Base-by-base conservation (phyloP, 2,888 invertebrate genomes). In the Xiphydria camelus region DNA sequence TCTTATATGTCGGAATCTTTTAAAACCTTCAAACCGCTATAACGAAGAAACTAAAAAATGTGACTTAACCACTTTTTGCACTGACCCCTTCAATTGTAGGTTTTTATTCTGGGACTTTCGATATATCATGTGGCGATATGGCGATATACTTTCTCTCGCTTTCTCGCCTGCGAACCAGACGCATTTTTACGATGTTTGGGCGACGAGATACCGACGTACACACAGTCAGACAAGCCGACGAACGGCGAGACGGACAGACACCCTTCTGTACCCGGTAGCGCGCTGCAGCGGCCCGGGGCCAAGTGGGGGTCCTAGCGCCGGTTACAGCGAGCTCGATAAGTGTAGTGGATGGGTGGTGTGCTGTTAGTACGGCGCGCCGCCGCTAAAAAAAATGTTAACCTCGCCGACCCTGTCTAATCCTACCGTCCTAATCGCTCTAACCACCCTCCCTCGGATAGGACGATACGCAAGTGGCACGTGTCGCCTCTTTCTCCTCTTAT, bases 381-480 rank as follows among this genome's bases (percentile, higher is more conserved):
- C 32, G 18, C 23, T 12, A 29, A 29, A 26, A 10, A 26, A 26
- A n/a, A 26, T 14, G 1, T 4, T 29, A 10, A 29, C 29, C 15
- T 14, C 29, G 6, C 29, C 15, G 29, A 29, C 29, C 29, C 29
- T 6, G n/a, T n/a, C n/a, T n/a, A n/a, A n/a, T n/a, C n/a, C n/a
- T n/a, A n/a, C n/a, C n/a, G n/a, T n/a, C n/a, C n/a, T n/a, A n/a
- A n/a, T n/a, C n/a, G n/a, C n/a, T n/a, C n/a, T 7, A 10, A 6
- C 32, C 9, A 31, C 7, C 9, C 7, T 6, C 10, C n/a, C 23
- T 32, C 23, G 40, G 40, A 33, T 33, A 39, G 45, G 10, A 19
- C 37, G 23, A 44, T 43, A 56, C 57, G 44, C 58, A 61, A 64
- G 64, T 61, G 67, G 66, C 68, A 64, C 68, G 68, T 57, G 67